phyloP scores from a whole-genome alignment of 2,113 vertebrate species.

The Conger conger region DNA sequence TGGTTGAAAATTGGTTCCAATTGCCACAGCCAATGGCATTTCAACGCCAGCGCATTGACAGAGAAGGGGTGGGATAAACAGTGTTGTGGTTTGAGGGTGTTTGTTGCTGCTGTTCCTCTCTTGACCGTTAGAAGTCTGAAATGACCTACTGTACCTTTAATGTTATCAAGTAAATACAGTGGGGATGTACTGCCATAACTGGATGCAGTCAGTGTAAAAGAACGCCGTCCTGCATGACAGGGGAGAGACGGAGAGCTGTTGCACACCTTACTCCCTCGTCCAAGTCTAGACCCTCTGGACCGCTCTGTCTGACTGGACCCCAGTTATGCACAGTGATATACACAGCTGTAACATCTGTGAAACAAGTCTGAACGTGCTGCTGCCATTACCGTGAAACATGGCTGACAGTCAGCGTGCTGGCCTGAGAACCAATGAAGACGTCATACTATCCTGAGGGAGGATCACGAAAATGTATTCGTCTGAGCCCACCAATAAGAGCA shows the following conservation, averaged over 20 bases:
- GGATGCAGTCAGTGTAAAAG: not conserved
- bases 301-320: not conserved
- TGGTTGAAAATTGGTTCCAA: too few species aligned
- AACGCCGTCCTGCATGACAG: not conserved
- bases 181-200: not conserved
- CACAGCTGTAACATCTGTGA: not conserved
- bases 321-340: not conserved
- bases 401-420: not conserved
- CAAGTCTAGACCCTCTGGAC: not conserved
- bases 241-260: not conserved
- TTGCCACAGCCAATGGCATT: too few species aligned
- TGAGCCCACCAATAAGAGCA: not conserved
- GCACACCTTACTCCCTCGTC: not conserved
- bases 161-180: not conserved
- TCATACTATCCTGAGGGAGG: not conserved
- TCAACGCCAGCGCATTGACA: too few species aligned
- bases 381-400: not conserved
- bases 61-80: too few species aligned
- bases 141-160: too few species aligned
- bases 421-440: not conserved
- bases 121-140: too few species aligned
- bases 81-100: too few species aligned
- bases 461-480: not conserved
- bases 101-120: too few species aligned
- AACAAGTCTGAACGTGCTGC: not conserved